A percentile compares a stretch with the other conserved stretches of the same genome.
phyloP scores from a whole-genome alignment of 1,140 invertebrate species.

The Portunus trituberculatus region DNA sequence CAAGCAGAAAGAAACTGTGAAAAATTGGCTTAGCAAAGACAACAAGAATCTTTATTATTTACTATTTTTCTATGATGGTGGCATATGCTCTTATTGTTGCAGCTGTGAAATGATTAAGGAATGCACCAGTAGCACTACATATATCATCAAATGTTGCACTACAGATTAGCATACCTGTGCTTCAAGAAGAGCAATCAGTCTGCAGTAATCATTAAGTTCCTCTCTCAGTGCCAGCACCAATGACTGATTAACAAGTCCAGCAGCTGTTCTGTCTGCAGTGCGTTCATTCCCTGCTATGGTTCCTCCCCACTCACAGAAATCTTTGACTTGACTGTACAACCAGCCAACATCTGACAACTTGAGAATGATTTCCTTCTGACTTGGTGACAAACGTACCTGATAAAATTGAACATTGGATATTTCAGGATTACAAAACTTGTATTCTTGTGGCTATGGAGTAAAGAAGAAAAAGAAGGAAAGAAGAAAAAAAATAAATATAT shows the following conservation, averaged over 20 bases:
- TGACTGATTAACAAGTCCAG: constrained; percentile 91
- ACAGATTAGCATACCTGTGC: constrained; percentile 84
- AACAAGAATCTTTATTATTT: too few relatives aligned
- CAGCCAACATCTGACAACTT: constrained; percentile 92
- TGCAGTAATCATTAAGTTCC: constrained; percentile 93
- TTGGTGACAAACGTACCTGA: constrained; percentile 81
- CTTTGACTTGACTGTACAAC: constrained; percentile 89
- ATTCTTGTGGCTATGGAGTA: too few relatives aligned
- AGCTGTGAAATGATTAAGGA: too few relatives aligned
- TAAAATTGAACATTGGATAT: constrained; percentile 82
- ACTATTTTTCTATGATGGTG: too few relatives aligned
- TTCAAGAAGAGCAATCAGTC: constrained; percentile 92
- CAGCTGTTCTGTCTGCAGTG: constrained; percentile 80
- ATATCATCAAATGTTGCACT: not conserved
- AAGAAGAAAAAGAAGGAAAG: too few relatives aligned
- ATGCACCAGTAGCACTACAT: not conserved
- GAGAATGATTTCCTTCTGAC: constrained; percentile 83
- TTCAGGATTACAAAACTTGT: too few relatives aligned
- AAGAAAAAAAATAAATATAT: constrained; percentile 24
- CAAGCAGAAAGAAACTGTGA: too few relatives aligned
- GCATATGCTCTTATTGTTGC: too few relatives aligned
- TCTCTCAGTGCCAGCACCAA: constrained; percentile 91
- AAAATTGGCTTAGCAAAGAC: too few relatives aligned
- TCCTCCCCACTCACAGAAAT: constrained; percentile 84
- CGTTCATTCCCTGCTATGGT: constrained; percentile 54